Base-by-base conservation (phyloP, 1,140 invertebrate species). In the Apis florea region DNA sequence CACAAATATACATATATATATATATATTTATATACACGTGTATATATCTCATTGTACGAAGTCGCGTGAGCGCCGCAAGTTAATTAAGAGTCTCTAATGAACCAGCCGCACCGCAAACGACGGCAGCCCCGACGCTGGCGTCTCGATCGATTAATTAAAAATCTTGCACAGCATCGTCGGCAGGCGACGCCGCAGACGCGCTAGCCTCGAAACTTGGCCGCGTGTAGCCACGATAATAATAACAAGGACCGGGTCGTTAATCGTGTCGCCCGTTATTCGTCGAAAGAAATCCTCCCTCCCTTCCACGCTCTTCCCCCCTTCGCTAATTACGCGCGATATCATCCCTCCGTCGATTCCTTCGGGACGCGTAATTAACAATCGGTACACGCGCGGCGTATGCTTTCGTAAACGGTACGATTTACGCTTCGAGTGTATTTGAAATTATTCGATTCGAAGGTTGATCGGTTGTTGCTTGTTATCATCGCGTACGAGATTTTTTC, bases 141-240 rank as follows among this genome's bases (percentile, higher is more conserved):
- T 92, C 92, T 93, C 92, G 91, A 93, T 93, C 92, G 89, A 93
- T 93, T 91, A 91, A 93, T 93, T 92, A 92, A 92, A 92, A 93
- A 92, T 91, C 90, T 89, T 91, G 82, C 88, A 89, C 87, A 87
- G 89, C 90, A 90, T 88, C 82, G 85, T 78, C 82, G 84, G 61
- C 26, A 81, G 67, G 79, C 83, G 68, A 77, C 83, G 79, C 73
- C 83, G 79, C 72, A 66, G 63, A 75, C 66, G 66, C 40, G 68
- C 40, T 40, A 74, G 78, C 73, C 79, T 58, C 73, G 73, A 54
- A 82, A 63, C 26, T 77, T 59, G 64, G 12, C 49, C 53, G 82
- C 66, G 67, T 69, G 71, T 71, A 80, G 49, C 77, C 54, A 64
- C 70, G 70, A 40, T 59, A 63, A 68, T 78, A 72, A 82, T 75